These are phyloP conservation scores for Macroramphosus scolopax DNA, from an alignment of 2,797 vertebrate species.

Conservation along the genomic window DNA sequence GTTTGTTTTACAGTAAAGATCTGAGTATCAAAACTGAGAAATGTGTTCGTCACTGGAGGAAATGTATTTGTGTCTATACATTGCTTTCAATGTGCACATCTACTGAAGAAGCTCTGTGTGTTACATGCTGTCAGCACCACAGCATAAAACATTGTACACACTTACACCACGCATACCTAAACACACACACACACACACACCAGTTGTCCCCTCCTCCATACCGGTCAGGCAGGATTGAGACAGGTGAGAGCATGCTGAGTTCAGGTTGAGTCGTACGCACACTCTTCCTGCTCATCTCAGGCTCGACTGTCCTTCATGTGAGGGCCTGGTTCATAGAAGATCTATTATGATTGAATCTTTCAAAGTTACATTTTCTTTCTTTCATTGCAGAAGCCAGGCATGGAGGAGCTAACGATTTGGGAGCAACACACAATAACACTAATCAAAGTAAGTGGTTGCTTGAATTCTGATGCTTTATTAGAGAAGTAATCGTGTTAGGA, in stretches of 20 bases:
- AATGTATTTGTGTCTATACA: no score
- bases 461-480: neutral
- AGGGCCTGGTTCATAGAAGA: conserved; percentile 15
- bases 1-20: no score
- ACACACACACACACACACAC: conserved; percentile 4
- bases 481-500: neutral
- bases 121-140: conserved; percentile 8
- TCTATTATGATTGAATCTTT: neutral
- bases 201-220: conserved; percentile 65
- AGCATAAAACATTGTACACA: neutral
- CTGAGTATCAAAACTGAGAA: no score
- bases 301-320: conserved; percentile 28
- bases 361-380: neutral
- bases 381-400: conserved; percentile 75
- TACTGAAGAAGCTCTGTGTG: no score
- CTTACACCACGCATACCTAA: neutral
- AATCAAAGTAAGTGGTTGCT: conserved; percentile 79
- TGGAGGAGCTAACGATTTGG: conserved; percentile 97
- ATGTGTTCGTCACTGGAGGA: no score
- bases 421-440: conserved; percentile 92
- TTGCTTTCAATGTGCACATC: no score
- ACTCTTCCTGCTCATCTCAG: conserved; percentile 20
- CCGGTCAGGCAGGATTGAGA: conserved; percentile 74
- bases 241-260: conserved; percentile 72
- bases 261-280: conserved; percentile 46